Evolutionary conservation across 2,888 invertebrate genomes (phyloP), one percentile per base, ranked within the genome.

Genomic region (Mamestra brassicae): DNA sequence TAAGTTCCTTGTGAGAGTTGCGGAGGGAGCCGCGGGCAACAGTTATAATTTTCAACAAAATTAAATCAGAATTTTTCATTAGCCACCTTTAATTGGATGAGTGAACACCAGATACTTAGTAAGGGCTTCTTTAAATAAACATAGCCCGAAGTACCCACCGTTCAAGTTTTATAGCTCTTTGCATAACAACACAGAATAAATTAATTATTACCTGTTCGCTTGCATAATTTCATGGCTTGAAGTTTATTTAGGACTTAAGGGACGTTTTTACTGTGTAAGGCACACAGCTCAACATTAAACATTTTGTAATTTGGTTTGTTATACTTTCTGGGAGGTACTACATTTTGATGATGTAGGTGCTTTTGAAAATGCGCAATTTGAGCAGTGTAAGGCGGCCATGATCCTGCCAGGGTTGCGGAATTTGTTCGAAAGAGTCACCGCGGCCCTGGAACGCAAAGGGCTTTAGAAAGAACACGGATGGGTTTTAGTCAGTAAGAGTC

Each of bases 121-220:
- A 87, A 85, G 84, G 83, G 84, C 82, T 85, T 83, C 76, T 88
- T 88, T 88, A 85, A 88, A 89, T 90, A 92, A 91, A 91, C 88
- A 89, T 86, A 82, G 79, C 82, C 69, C 67, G 68, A 70, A 80
- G 83, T 69, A 77, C 60, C 67, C 69, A 17, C 61, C 66, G 78
- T 83, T 85, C 83, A 85, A 89, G 88, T 90, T 90, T 88, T 84
- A 86, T 86, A 81, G 85, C 83, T 84, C 80, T 89, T 85, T 89
- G 90, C 89, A 89, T 92, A 90, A 89, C 87, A 90, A 90, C 88
- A 87, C 80, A 75, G 91, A 91, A 92, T 93, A 91, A 92, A 92
- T 93, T 92, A 93, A 93, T 91, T 91, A 91, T 89, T 90, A 92
- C 92, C 90, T 89, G 89, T 87, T 87, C 78, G 85, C 88, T 85